Percentiles rank a stretch among this genome's conserved stretches.
phyloP scores from a whole-genome alignment of 2,113 vertebrate genomes.

The Mastomys coucha region DNA sequence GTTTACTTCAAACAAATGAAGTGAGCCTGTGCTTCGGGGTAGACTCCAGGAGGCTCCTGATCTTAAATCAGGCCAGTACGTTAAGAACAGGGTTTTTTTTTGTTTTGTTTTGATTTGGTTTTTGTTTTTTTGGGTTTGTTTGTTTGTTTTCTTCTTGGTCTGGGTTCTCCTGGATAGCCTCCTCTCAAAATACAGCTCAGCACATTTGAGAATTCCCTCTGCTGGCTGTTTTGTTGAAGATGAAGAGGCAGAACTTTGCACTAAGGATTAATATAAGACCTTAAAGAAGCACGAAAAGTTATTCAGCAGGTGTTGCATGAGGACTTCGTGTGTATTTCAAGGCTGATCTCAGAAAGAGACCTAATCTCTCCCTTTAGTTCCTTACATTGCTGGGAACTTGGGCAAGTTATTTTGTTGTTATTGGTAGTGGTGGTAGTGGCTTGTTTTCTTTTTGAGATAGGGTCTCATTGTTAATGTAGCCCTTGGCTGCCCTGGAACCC shows the following conservation, averaged over 20 bases:
- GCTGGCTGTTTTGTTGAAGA: slow-evolving; percentile 20
- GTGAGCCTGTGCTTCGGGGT: slow-evolving; percentile 41
- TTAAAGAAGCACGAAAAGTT: neutral
- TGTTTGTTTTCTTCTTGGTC: neutral
- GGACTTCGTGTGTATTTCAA: neutral
- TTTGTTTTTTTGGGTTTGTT: neutral
- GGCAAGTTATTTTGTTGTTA: neutral
- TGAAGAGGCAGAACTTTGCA: neutral
- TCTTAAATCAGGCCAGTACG: neutral
- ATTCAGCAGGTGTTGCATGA: neutral
- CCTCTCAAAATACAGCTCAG: neutral
- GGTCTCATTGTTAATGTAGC: neutral
- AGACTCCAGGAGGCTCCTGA: slow-evolving; percentile 50
- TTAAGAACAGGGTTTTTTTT: neutral
- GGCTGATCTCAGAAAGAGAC: neutral
- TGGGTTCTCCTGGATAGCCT: neutral
- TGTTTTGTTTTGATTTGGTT: too few species aligned
- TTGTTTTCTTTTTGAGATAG: neutral
- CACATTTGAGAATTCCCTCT: neutral
- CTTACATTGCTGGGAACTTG: neutral
- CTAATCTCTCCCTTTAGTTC: neutral
- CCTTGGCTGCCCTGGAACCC: neutral
- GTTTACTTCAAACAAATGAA: slow-evolving; percentile 47
- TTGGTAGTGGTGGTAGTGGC: neutral
- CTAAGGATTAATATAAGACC: neutral